These are phyloP conservation scores for Pediacus dermestoides DNA, from an alignment of 2,888 invertebrate species.

Conservation along the genomic window DNA sequence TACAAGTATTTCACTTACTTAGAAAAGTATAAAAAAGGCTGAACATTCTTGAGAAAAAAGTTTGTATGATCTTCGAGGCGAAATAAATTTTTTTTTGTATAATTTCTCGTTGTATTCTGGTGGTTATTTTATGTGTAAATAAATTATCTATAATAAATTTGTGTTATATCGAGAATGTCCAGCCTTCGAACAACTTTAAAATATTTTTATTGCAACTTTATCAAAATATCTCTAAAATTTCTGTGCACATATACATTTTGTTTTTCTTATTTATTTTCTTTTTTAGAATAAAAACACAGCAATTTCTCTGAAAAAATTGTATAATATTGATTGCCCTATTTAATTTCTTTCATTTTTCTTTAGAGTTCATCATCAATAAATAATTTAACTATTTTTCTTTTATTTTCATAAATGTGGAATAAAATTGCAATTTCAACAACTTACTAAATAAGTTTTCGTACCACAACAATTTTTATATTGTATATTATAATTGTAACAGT, in stretches of 20 bases:
- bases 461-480: constrained; percentile 44
- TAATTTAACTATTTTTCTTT: constrained; percentile 39
- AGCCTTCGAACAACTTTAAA: constrained; percentile 25
- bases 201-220: constrained; percentile 48
- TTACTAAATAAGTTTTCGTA: constrained; percentile 38
- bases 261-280: constrained; percentile 23
- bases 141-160: constrained; percentile 1
- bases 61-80: no score
- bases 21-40: constrained; percentile 20
- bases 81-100: constrained; percentile 1
- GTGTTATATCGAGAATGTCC: constrained; percentile 15
- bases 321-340: constrained; percentile 45
- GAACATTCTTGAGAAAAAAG: constrained; percentile 24
- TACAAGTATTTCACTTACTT: constrained; percentile 43
- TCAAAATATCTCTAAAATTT: constrained; percentile 48
- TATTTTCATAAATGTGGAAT: constrained; percentile 34
- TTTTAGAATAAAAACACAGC: constrained; percentile 50
- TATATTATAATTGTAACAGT: constrained; percentile 42
- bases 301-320: constrained; percentile 45
- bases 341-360: constrained; percentile 5
- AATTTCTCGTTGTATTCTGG: constrained; percentile 2
- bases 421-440: constrained; percentile 44
- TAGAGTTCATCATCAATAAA: constrained; percentile 19
- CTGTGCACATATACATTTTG: constrained; percentile 40
- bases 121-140: not conserved